These are phyloP conservation scores for Coptotermes formosanus DNA, from an alignment of 1,140 invertebrate species.

Conservation along the genomic window DNA sequence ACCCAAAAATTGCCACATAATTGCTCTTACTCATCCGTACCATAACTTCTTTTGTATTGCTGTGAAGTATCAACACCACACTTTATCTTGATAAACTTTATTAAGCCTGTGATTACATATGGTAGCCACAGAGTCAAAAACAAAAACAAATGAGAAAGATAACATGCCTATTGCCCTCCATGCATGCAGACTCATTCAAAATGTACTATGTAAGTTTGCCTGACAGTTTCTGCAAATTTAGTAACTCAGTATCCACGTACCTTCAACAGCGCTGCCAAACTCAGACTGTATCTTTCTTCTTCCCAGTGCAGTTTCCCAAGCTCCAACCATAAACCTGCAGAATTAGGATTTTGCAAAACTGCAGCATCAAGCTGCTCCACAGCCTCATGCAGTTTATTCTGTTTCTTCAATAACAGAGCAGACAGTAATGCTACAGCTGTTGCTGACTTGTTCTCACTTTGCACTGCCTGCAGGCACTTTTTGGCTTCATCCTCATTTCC, in stretches of 20 bases:
- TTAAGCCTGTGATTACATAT: too few relatives aligned
- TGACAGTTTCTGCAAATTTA: not conserved
- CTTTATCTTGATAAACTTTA: too few relatives aligned
- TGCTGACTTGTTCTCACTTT: constrained; percentile 28
- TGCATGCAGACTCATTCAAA: not conserved
- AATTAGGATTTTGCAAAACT: constrained; percentile 45
- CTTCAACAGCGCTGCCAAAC: constrained; percentile 65
- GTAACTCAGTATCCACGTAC: constrained; percentile 37
- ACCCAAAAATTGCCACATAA: too few relatives aligned
- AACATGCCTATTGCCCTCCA: not conserved
- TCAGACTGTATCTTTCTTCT: constrained; percentile 58
- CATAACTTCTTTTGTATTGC: too few relatives aligned
- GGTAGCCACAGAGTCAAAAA: too few relatives aligned
- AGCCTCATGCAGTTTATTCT: constrained; percentile 55
- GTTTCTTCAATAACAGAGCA: constrained; percentile 46
- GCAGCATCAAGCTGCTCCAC: constrained; percentile 49
- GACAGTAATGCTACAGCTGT: constrained; percentile 41
- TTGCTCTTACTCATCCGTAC: too few relatives aligned
- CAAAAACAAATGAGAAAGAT: not conserved
- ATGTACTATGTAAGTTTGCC: too few relatives aligned
- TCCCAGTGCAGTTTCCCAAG: constrained; percentile 67
- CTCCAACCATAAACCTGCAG: constrained; percentile 59
- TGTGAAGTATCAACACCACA: too few relatives aligned
- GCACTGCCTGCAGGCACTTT: not conserved
- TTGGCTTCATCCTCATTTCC: constrained; percentile 31